Conservation (phyloP, 2,113 vertebrate genomes). For the Naja naja region DNA sequence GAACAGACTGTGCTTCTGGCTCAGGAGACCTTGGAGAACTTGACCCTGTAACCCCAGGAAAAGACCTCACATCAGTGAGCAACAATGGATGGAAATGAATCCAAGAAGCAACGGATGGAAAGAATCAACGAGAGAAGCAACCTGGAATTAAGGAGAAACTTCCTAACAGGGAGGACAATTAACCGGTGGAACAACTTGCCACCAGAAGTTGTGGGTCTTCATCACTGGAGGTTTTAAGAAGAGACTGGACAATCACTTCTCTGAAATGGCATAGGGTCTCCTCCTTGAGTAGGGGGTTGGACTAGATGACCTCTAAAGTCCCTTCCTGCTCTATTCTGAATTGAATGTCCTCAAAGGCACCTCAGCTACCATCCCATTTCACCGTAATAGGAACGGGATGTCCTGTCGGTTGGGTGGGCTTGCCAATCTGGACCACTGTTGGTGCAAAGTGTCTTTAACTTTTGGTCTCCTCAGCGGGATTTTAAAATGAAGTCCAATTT, state of each 20-base stretch:
- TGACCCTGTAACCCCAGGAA: not conserved
- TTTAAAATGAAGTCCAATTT: accelerated
- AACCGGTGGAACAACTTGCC: not conserved
- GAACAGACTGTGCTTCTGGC: not conserved
- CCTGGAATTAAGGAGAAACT: not conserved
- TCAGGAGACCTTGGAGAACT: not conserved
- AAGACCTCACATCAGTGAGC: not conserved
- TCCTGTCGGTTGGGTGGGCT: accelerated
- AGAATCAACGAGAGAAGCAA: not conserved
- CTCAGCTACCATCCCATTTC: not conserved
- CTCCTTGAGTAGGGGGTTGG: not conserved
- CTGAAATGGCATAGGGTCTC: not conserved
- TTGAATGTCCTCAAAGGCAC: not conserved
- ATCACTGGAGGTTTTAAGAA: not conserved
- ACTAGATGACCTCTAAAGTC: not conserved
- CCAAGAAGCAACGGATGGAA: too few species aligned
- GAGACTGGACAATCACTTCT: not conserved
- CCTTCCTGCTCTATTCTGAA: not conserved
- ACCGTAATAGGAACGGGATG: not conserved
- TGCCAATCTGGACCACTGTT: not conserved
- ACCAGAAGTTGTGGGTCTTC: accelerated
- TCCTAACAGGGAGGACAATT: not conserved
- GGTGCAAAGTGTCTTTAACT: accelerated
- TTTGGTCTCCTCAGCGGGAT: accelerated
- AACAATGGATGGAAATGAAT: not conserved